phyloP scores from a whole-genome alignment of 2,888 invertebrate species.

The Drepana falcataria region DNA sequence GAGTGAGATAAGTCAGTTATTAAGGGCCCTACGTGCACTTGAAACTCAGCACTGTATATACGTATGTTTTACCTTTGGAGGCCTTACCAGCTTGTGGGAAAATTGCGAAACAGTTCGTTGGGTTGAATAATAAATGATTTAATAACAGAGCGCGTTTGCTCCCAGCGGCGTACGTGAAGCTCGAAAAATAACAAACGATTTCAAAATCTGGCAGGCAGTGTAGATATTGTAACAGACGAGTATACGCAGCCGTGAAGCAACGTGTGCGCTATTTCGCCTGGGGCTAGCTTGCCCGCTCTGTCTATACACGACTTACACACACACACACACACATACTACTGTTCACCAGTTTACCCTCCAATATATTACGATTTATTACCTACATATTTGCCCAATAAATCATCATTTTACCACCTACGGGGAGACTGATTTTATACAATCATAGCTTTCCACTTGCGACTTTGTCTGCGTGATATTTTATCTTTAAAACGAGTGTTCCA shows the following conservation, averaged over 20 bases:
- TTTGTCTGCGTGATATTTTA: no score
- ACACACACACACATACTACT: not conserved
- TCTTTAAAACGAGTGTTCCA: no score
- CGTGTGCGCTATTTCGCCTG: constrained; percentile 37
- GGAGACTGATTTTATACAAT: no score
- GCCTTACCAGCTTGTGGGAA: constrained; percentile 59
- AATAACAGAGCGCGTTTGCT: constrained; percentile 75
- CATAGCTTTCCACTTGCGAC: no score
- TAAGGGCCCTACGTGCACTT: constrained; percentile 26
- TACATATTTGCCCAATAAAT: constrained; percentile 11
- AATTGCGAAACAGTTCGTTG: constrained; percentile 75
- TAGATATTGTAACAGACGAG: constrained; percentile 28
- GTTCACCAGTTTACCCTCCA: constrained; percentile 13
- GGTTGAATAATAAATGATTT: constrained; percentile 77
- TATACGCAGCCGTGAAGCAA: constrained; percentile 10
- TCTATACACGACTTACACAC: not conserved
- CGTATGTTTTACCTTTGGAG: constrained; percentile 27
- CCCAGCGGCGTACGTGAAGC: constrained; percentile 59
- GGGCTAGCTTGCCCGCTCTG: constrained; percentile 14
- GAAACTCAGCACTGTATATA: constrained; percentile 32
- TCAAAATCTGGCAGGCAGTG: constrained; percentile 57
- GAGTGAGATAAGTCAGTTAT: constrained; percentile 21
- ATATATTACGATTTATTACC: constrained; percentile 19
- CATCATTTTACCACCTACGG: not conserved
- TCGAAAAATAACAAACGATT: constrained; percentile 74